These are phyloP conservation scores for Clusia tigrina DNA, from an alignment of 2,888 invertebrate genomes.

Conservation along the genomic window DNA sequence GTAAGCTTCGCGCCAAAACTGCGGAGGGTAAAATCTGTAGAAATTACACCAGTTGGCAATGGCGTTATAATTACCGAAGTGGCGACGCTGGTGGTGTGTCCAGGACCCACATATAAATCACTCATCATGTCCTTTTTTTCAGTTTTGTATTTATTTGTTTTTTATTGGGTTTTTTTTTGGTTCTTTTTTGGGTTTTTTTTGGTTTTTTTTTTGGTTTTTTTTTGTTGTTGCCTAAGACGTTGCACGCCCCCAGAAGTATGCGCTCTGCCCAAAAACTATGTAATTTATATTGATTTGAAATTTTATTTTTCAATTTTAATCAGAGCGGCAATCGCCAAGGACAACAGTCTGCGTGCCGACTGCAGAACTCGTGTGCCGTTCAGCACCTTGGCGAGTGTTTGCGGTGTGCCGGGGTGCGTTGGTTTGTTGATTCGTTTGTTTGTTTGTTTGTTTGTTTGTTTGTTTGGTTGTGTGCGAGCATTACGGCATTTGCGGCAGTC, in stretches of 20 bases:
- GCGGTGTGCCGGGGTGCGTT: not conserved
- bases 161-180: too few relatives aligned
- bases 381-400: not conserved
- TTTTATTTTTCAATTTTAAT: conserved; percentile 5
- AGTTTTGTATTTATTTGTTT: too few relatives aligned
- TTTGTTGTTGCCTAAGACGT: too few relatives aligned
- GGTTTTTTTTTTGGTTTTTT: too few relatives aligned
- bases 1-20: not conserved
- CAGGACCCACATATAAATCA: not conserved
- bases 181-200: too few relatives aligned
- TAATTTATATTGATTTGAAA: not conserved
- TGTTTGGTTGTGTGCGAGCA: not conserved
- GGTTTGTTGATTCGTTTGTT: not conserved
- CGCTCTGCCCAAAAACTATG: not conserved
- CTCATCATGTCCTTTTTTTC: not conserved
- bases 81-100: too few relatives aligned
- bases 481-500: not conserved
- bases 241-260: not conserved
- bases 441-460: not conserved
- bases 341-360: not conserved
- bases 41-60: not conserved
- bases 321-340: not conserved
- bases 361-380: not conserved
- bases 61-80: not conserved
- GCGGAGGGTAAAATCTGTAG: not conserved